Evolutionary conservation across 1,140 invertebrate species (phyloP), one percentile per base, ranked within the genome.

Genomic region (Papilio xuthus): DNA sequence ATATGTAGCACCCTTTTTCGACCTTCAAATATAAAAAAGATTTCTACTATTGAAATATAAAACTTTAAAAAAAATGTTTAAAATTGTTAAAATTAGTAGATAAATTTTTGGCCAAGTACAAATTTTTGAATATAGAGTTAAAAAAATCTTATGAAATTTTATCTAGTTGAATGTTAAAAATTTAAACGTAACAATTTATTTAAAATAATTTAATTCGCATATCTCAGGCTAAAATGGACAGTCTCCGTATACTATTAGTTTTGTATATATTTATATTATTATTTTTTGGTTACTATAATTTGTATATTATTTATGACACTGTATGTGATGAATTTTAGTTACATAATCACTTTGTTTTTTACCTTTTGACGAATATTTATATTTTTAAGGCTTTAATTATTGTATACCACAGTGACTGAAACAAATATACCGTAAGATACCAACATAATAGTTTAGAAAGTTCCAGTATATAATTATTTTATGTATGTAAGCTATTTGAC

Each of bases 301-400:
- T 80, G 81, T 50, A 70, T 82, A 79, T 78, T 81, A 81, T 87
- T 82, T 80, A 80, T 79, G 75, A 79, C 63, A 77, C 56, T 63
- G 63, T 67, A 32, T 76, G 78, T 81, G 44, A 78, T 88, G 79
- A 82, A 83, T 85, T 85, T 69, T 86, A 84, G 78, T 74, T 78
- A 28, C 26, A 32, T 67, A 81, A 82, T 79, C 79, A 26, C 75
- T 47, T 75, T 47, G 82, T 83, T 82, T 90, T 89, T 90, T 89
- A 89, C 77, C 79, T 78, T 84, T 87, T 90, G 88, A 90, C 88
- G 84, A 84, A 84, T 85, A 74, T 82, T 78, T 83, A 82, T 83
- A 81, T 81, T 77, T 84, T 78, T 82, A 85, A 86, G 82, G 80
- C 83, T 84, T 78, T 78, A 81, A 60, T 60, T 60, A 60, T 60